These are phyloP conservation scores for Leguminivora glycinivorella DNA, from an alignment of 1,140 invertebrate genomes.

Conservation along the genomic window DNA sequence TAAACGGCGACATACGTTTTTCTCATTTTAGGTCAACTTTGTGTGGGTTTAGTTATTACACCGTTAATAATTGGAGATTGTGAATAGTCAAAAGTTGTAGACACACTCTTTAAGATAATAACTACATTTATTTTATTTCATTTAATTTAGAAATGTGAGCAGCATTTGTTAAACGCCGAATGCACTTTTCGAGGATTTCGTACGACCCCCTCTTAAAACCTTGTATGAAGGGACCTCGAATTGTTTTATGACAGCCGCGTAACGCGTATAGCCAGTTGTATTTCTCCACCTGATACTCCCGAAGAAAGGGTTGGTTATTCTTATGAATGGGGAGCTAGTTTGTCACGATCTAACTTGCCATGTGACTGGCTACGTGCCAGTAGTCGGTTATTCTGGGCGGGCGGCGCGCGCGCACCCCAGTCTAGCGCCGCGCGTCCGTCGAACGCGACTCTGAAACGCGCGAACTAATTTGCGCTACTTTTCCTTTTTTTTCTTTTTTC, in stretches of 20 bases:
- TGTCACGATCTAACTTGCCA: slow-evolving; percentile 40
- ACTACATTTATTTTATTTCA: too few species aligned
- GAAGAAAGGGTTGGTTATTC: slow-evolving; percentile 30
- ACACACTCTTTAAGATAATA: too few species aligned
- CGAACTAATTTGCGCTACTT: slow-evolving; percentile 35
- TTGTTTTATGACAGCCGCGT: not conserved
- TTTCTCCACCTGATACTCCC: not conserved
- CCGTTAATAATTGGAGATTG: too few species aligned
- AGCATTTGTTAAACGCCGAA: too few species aligned
- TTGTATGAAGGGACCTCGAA: too few species aligned
- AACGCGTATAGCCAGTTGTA: not conserved
- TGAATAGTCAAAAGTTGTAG: too few species aligned
- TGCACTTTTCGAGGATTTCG: too few species aligned
- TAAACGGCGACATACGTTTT: too few species aligned
- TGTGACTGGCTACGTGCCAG: slow-evolving; percentile 63
- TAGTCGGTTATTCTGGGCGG: slow-evolving; percentile 61
- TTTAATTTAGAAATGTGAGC: too few species aligned
- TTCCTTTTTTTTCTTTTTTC: slow-evolving; percentile 31
- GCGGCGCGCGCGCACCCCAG: slow-evolving; percentile 65
- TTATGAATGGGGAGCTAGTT: slow-evolving; percentile 67
- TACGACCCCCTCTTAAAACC: too few species aligned
- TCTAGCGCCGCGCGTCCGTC: slow-evolving; percentile 56
- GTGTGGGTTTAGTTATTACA: too few species aligned
- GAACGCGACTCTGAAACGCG: slow-evolving; percentile 24
- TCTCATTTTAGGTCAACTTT: too few species aligned